phyloP scores from a whole-genome alignment of 2,888 invertebrate genomes.

The Polylopha cassiicola region DNA sequence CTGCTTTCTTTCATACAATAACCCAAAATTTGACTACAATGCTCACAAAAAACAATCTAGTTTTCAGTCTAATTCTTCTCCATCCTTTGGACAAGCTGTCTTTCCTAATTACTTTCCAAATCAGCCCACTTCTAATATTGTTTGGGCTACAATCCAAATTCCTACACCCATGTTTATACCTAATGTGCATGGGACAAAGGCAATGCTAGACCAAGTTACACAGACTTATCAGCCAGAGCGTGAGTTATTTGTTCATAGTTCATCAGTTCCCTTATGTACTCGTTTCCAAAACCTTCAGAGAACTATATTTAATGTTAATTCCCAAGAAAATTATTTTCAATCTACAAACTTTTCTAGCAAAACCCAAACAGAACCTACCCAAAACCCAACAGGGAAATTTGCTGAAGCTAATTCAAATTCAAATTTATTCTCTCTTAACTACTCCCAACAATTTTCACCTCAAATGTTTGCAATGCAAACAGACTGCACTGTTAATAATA shows the following conservation, averaged over 20 bases:
- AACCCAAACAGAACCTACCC: too few species aligned
- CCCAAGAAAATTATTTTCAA: too few species aligned
- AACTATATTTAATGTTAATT: too few species aligned
- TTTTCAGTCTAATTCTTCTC: slow-evolving; percentile 10
- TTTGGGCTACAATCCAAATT: slow-evolving; percentile 34
- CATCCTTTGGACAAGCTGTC: slow-evolving; percentile 33
- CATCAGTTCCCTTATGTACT: slow-evolving; percentile 27
- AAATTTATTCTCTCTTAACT: too few species aligned
- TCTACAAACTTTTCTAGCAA: too few species aligned
- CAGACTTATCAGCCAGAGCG: slow-evolving; percentile 18
- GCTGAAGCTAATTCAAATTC: too few species aligned
- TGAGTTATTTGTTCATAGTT: slow-evolving; percentile 24
- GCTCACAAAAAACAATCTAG: slow-evolving; percentile 3
- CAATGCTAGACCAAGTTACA: slow-evolving; percentile 4
- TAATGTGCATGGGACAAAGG: background rate
- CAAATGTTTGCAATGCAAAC: too few species aligned
- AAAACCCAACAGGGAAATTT: too few species aligned
- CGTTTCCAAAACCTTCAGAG: slow-evolving; percentile 28
- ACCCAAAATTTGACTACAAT: slow-evolving; percentile 6
- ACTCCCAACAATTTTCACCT: too few species aligned
- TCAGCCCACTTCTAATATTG: slow-evolving; percentile 25
- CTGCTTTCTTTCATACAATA: background rate
- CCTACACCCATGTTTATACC: slow-evolving; percentile 25
- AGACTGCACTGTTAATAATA: too few species aligned
- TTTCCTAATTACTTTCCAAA: slow-evolving; percentile 34